Evolutionary conservation across 2,113 vertebrate genomes (phyloP).

Genomic region (Hyla sarda): DNA sequence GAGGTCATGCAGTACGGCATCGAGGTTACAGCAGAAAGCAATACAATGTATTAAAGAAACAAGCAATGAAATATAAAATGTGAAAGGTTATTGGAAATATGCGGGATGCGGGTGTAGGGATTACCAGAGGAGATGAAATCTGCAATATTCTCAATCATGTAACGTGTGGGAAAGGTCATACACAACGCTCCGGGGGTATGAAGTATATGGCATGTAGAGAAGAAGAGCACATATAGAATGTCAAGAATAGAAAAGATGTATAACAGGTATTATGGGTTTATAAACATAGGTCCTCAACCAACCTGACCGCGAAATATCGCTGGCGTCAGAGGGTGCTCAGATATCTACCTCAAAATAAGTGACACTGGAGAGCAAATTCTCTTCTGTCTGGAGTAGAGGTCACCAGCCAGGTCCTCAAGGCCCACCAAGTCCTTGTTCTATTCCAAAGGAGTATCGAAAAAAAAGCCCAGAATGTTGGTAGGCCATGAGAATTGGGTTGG

Average conservation of each 20-base stretch:
- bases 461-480: too few species aligned
- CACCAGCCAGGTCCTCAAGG: neutral
- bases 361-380: too few species aligned
- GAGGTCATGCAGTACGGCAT: conserved; percentile 6
- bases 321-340: neutral
- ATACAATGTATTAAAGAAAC: conserved; percentile 15
- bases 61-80: conserved; percentile 20
- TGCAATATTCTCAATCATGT: conserved; percentile 1
- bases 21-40: neutral
- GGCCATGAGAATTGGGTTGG: too few species aligned
- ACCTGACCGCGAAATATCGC: too few species aligned
- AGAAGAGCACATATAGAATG: neutral
- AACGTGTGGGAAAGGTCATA: conserved; percentile 3
- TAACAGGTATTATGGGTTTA: neutral
- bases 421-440: neutral
- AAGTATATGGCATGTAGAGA: neutral
- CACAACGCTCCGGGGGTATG: neutral
- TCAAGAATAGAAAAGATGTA: neutral
- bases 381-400: too few species aligned
- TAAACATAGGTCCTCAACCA: neutral
- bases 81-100: conserved; percentile 25
- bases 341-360: neutral
- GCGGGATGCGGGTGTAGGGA: neutral
- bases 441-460: too few species aligned
- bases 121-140: neutral